These are phyloP conservation scores for Phoxinus dragarum DNA, from an alignment of 2,797 vertebrate genomes.

Conservation along the genomic window DNA sequence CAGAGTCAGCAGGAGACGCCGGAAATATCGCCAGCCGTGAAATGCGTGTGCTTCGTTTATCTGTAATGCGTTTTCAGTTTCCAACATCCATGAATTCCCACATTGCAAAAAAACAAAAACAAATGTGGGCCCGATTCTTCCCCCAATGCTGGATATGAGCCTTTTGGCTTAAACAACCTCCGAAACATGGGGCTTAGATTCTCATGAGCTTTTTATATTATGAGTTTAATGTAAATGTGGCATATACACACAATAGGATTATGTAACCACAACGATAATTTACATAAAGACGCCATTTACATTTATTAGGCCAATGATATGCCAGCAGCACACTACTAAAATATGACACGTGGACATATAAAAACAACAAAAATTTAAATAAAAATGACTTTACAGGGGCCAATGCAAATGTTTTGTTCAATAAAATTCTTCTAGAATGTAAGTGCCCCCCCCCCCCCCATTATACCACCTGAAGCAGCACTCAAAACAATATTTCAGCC, in stretches of 20 bases:
- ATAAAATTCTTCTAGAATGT: neutral
- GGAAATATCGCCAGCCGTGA: constrained; percentile 46
- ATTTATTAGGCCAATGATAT: neutral
- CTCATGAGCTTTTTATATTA: constrained; percentile 19
- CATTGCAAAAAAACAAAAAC: neutral
- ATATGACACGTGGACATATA: neutral
- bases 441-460: no score
- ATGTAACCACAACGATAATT: neutral
- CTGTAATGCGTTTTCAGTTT: constrained; percentile 48
- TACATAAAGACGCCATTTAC: neutral
- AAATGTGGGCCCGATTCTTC: constrained; percentile 39
- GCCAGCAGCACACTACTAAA: neutral
- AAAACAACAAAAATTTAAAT: neutral
- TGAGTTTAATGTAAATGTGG: constrained; percentile 14
- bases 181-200: constrained; percentile 1
- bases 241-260: constrained; percentile 25
- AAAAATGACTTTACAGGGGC: neutral
- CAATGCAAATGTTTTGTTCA: neutral
- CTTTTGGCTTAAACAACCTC: constrained; percentile 5
- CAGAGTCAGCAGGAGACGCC: constrained; percentile 13
- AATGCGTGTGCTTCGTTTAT: constrained; percentile 47
- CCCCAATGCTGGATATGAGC: constrained; percentile 37
- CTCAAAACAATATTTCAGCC: no score
- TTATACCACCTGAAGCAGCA: no score
- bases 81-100: constrained; percentile 49